Conservation (phyloP, 2,888 invertebrate species). For the Leptopterna dolabrata region DNA sequence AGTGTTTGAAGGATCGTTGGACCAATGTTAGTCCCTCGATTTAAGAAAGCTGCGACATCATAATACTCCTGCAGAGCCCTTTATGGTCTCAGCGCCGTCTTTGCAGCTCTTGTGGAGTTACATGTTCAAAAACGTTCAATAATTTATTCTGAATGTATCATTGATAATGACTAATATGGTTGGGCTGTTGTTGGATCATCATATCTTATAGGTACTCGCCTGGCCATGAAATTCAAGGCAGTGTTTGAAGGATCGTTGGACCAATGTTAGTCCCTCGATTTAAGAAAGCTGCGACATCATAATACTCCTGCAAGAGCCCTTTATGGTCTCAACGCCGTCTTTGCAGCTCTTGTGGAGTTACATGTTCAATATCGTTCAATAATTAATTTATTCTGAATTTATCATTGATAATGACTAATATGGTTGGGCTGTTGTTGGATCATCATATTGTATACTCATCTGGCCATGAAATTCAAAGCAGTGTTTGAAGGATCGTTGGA, state of each 20-base stretch:
- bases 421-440: no score
- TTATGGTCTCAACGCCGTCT: no score
- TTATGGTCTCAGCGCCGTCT: neutral
- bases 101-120: neutral
- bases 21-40: neutral
- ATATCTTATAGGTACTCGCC: no score
- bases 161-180: no score
- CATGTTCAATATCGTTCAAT: neutral
- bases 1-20: constrained; percentile 7
- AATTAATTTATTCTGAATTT: no score
- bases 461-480: neutral
- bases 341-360: neutral
- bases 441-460: no score
- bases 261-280: neutral
- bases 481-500: constrained; percentile 10
- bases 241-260: neutral
- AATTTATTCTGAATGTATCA: no score
- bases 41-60: neutral
- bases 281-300: no score
- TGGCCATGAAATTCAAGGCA: neutral
- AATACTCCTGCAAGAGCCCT: no score
- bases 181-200: no score
- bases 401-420: no score
- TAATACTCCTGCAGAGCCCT: neutral
- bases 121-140: neutral